These are phyloP conservation scores for Epinephelus awoara DNA, from an alignment of 2,797 vertebrate species.

Conservation along the genomic window DNA sequence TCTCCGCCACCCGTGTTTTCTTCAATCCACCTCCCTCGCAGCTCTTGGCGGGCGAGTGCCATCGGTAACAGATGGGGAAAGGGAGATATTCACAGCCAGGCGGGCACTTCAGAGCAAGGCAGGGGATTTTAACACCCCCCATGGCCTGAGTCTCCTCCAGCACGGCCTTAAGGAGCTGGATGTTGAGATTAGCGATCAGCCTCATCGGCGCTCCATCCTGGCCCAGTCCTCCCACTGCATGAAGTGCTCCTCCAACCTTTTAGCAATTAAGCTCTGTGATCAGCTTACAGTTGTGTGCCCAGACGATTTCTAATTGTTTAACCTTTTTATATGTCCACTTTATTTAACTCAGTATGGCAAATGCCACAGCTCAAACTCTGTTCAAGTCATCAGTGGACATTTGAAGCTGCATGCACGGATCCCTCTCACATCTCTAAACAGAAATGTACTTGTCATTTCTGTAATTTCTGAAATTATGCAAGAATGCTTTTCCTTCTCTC, in stretches of 20 bases:
- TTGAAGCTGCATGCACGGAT: conserved; percentile 14
- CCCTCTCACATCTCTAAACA: conserved; percentile 1
- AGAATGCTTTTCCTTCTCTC: neutral
- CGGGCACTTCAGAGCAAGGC: conserved; percentile 62
- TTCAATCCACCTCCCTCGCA: conserved; percentile 33
- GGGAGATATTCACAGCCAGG: conserved; percentile 77
- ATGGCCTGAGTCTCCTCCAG: conserved; percentile 55
- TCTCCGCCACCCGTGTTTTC: conserved; percentile 25
- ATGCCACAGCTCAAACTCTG: neutral
- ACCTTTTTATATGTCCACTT: conserved; percentile 44
- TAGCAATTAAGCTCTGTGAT: conserved; percentile 52
- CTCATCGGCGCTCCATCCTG: conserved; percentile 38
- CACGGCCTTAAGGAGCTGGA: conserved; percentile 53
- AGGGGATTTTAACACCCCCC: conserved; percentile 73
- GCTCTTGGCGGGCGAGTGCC: conserved; percentile 53
- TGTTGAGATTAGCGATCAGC: conserved; percentile 68
- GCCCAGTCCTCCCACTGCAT: conserved; percentile 46
- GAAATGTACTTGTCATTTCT: neutral
- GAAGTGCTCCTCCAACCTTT: conserved; percentile 40
- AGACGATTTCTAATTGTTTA: conserved; percentile 44
- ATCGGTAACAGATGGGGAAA: conserved; percentile 79
- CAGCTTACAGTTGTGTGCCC: conserved; percentile 30
- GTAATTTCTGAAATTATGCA: neutral
- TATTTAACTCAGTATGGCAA: conserved; percentile 22
- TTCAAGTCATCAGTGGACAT: conserved; percentile 4